Evolutionary conservation across 2,113 vertebrate species (phyloP), one percentile per base, ranked within the genome.

Genomic region (Nansenia antarctica): DNA sequence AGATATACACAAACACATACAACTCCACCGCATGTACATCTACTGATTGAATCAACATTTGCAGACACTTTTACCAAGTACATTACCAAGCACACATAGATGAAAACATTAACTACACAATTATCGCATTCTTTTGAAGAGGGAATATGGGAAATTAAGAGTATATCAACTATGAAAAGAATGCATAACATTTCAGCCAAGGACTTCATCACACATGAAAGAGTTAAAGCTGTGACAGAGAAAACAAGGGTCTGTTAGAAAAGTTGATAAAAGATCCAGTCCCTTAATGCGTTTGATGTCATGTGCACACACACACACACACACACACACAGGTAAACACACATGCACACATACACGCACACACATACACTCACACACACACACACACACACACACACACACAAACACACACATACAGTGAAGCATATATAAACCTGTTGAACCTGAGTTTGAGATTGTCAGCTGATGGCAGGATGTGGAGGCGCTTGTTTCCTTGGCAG

Each of bases 361-460:
- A 31, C 11, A 57, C 49, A 52, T 47, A 26, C 54, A 30, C 3
- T 57, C 8, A 65, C 14, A 66, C 14, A 29, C 14, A 62, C 24
- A 49, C 9, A 31, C 15, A 58, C 54, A 70, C 42, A 0, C 63
- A 73, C 45, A 63, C 60, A 45, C 57, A 70, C 54, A 70, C 42
- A 0, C 63, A 73, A 35, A 63, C 60, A 45, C 54, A n/a, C n/a
- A 70, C 20, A 29, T 15, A 65, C 29, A 49, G 12, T 30, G 20
- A 57, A 45, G 66, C 47, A 0, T 60, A 74, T 34, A 65, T 59
- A 30, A 49, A 70, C 74, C 82, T 81, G 75, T 71, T 72, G 94
- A 93, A 94, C 94, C 90, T 92, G 93, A 91, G 88, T 95, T 93
- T 85, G 92, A 93, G 93, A 90, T 91, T 93, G 90, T 85, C 89